Conservation (phyloP, 2,113 vertebrate genomes). For the Triplophysa dalaica region DNA sequence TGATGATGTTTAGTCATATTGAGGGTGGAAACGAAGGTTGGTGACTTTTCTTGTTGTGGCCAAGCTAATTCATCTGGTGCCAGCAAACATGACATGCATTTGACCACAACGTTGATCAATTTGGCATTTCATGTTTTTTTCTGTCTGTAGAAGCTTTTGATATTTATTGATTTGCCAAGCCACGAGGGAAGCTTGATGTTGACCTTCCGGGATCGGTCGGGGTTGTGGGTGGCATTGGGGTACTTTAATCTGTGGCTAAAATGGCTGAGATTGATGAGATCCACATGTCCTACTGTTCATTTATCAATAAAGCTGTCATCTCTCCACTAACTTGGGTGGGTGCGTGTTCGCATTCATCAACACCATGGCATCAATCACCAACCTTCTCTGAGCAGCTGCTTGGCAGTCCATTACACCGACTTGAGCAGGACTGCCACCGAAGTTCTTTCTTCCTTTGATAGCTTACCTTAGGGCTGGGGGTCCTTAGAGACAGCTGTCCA, state of each 20-base stretch:
- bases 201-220: background rate
- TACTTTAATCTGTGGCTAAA: constrained; percentile 42
- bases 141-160: background rate
- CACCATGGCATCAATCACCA: constrained; percentile 65
- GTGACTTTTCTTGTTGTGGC: background rate
- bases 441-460: constrained; percentile 51
- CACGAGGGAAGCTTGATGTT: background rate
- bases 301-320: constrained; percentile 73
- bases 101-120: constrained; percentile 17
- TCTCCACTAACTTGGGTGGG: constrained; percentile 65
- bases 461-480: constrained; percentile 18
- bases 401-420: constrained; percentile 62
- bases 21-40: constrained; percentile 8
- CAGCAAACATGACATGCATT: background rate
- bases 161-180: background rate
- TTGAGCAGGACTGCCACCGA: constrained; percentile 60
- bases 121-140: constrained; percentile 2
- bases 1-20: background rate
- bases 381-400: constrained; percentile 50
- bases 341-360: constrained; percentile 68
- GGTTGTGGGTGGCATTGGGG: background rate
- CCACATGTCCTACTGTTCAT: constrained; percentile 67
- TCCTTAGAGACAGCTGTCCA: constrained; percentile 5
- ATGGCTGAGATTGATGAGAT: constrained; percentile 66
- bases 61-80: background rate